Conservation (phyloP, 37 sponge, comb jelly and placozoan species). For the Tethya wilhelma region DNA sequence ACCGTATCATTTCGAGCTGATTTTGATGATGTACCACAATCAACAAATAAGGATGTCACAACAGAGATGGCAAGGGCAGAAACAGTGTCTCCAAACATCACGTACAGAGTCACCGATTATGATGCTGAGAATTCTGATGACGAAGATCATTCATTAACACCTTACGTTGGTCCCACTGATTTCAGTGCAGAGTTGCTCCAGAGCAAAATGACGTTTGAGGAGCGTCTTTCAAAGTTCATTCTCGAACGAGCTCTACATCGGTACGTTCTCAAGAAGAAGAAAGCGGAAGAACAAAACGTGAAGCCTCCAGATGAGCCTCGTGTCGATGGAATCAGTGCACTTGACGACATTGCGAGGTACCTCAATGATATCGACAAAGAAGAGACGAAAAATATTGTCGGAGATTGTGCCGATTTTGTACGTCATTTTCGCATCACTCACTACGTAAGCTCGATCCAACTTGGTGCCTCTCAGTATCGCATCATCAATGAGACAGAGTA, state of each 20-base stretch:
- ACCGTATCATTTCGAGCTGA: constrained; percentile 41
- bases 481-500: constrained; percentile 58
- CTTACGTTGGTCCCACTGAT: background rate
- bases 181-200: background rate
- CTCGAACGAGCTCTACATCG: background rate
- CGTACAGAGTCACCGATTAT: background rate
- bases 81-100: too few relatives aligned
- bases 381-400: background rate
- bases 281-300: background rate
- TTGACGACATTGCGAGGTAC: background rate
- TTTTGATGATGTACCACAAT: constrained; percentile 19
- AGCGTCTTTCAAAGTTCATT: constrained; percentile 24
- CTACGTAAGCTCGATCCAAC: constrained; percentile 49
- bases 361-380: background rate
- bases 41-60: background rate
- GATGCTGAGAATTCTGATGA: too few relatives aligned
- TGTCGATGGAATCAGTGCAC: background rate
- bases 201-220: background rate
- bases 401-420: constrained; percentile 16
- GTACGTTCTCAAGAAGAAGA: background rate
- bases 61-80: too few relatives aligned
- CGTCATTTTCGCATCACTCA: constrained; percentile 45
- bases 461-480: constrained; percentile 51
- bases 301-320: background rate
- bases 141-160: too few relatives aligned